Percentiles rank a stretch among this genome's conserved stretches.
Conservation (phyloP, 30 jellyfish, hydroid and myxozoan genomes). For the Aurelia sp. region DNA sequence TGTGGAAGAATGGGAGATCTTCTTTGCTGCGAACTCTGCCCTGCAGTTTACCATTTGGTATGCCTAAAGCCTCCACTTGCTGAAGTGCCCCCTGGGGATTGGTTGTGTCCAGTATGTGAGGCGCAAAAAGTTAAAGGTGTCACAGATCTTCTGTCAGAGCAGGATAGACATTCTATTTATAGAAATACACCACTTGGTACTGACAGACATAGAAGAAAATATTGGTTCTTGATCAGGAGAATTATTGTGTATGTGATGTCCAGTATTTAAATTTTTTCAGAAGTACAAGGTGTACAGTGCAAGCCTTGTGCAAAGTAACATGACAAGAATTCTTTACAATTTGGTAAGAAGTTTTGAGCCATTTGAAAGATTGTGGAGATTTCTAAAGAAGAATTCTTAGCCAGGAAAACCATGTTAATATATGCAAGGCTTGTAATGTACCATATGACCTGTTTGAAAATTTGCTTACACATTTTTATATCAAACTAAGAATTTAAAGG, state of each 20-base stretch:
- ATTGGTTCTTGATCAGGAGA: conserved; percentile 89
- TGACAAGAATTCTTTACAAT: too few relatives aligned
- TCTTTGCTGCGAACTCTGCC: conserved; percentile 96
- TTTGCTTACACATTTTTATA: too few relatives aligned
- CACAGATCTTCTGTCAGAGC: conserved; percentile 84
- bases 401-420: too few relatives aligned
- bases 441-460: too few relatives aligned
- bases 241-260: conserved; percentile 79
- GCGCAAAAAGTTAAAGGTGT: conserved; percentile 92
- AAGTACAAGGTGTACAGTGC: too few relatives aligned
- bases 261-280: too few relatives aligned
- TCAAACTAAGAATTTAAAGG: too few relatives aligned
- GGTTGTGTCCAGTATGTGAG: conserved; percentile 98
- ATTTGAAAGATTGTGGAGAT: too few relatives aligned
- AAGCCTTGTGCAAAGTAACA: too few relatives aligned
- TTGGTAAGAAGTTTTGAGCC: too few relatives aligned
- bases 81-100: conserved; percentile 94
- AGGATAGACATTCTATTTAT: conserved; percentile 78
- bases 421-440: too few relatives aligned
- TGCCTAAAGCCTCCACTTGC: conserved; percentile 92
- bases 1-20: conserved; percentile 97
- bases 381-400: too few relatives aligned
- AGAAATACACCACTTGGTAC: conserved; percentile 92
- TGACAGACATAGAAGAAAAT: conserved; percentile 90
- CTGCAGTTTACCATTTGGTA: conserved; percentile 95